A percentile compares a stretch with the other conserved stretches of the same genome.
Conservation (phyloP, 2,113 vertebrate genomes). For the Notiomystis cincta region DNA sequence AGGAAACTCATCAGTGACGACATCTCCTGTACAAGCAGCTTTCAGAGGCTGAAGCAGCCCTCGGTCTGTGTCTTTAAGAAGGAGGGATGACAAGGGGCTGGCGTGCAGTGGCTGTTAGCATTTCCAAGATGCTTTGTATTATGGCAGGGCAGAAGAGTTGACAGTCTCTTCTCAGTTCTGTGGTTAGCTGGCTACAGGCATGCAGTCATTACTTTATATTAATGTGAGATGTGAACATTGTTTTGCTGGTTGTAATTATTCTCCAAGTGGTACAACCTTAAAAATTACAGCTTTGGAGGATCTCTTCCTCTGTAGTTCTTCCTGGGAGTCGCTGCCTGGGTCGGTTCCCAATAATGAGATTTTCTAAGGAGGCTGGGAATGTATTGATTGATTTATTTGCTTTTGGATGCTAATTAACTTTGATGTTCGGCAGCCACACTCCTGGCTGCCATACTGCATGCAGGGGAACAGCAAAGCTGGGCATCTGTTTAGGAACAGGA, state of each 20-base stretch:
- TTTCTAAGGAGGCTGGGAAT: neutral
- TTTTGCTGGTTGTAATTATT: constrained; percentile 32
- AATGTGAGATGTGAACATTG: constrained; percentile 42
- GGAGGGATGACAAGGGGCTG: constrained; percentile 41
- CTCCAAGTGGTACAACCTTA: neutral
- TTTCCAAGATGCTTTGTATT: constrained; percentile 60
- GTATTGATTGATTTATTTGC: constrained; percentile 41
- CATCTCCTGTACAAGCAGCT: neutral
- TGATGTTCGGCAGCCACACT: neutral
- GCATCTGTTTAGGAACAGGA: neutral
- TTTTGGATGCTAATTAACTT: neutral
- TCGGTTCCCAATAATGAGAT: constrained; percentile 29
- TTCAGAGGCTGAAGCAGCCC: neutral
- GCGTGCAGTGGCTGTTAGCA: neutral
- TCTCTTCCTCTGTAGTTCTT: constrained; percentile 11
- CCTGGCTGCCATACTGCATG: neutral
- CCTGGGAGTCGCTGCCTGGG: constrained; percentile 14
- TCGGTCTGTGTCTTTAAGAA: constrained; percentile 6
- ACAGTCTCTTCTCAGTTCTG: constrained; percentile 61
- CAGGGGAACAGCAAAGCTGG: neutral
- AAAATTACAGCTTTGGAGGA: constrained; percentile 47
- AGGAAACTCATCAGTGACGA: neutral
- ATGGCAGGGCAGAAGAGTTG: constrained; percentile 42
- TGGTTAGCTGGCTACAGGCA: constrained; percentile 59
- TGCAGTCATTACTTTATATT: constrained; percentile 54